phyloP scores from a whole-genome alignment of 2,113 vertebrate species.

The Pristiophorus japonicus region DNA sequence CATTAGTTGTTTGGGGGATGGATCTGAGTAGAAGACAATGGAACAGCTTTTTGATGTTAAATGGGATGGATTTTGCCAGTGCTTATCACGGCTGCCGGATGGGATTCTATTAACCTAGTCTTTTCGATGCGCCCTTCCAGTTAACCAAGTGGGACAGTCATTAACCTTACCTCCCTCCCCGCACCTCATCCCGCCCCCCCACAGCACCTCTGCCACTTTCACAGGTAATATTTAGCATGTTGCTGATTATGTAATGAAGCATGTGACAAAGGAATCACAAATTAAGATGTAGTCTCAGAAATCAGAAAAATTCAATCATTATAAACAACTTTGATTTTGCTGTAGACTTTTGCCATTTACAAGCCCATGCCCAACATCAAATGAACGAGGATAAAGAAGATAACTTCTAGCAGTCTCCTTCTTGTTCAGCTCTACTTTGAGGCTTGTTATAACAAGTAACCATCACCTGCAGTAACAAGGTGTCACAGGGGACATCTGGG shows the following conservation, averaged over 20 bases:
- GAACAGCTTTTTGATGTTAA: background rate
- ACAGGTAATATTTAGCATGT: background rate
- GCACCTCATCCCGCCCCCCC: too few relatives aligned
- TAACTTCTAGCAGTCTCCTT: background rate
- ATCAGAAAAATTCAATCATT: background rate
- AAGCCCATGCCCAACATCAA: background rate
- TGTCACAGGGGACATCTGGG: constrained; percentile 46
- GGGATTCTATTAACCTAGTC: background rate
- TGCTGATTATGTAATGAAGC: background rate
- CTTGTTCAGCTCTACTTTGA: constrained; percentile 23
- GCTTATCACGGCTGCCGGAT: background rate
- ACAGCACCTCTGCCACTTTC: background rate
- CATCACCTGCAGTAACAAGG: constrained; percentile 39
- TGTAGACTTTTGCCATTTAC: background rate
- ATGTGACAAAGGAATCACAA: background rate
- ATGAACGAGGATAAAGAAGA: background rate
- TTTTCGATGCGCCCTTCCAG: background rate
- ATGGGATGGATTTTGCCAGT: background rate
- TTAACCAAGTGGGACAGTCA: background rate
- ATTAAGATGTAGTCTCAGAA: background rate
- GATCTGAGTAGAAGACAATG: background rate
- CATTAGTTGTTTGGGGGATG: background rate
- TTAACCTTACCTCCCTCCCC: too few relatives aligned
- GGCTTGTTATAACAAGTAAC: constrained; percentile 25
- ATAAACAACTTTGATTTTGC: background rate